Evolutionary conservation across 2,888 invertebrate species (phyloP).

Genomic region (Prosopocoilus inquinatus): DNA sequence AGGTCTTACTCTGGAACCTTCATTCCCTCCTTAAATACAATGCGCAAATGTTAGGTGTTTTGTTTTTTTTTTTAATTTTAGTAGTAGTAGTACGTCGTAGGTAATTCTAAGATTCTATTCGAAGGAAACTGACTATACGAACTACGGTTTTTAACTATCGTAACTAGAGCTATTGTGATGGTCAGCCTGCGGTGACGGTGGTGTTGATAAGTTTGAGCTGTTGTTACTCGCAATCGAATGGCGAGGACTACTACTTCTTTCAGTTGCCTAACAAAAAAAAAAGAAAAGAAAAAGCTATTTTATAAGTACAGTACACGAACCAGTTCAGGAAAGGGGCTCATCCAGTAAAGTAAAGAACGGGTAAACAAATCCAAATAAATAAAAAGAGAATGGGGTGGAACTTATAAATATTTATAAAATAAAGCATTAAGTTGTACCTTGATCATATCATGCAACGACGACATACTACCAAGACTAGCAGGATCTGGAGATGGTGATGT

Average conservation of each 20-base stretch:
- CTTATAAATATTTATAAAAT: too few species aligned
- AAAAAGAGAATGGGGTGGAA: too few species aligned
- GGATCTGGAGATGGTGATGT: conserved; percentile 54
- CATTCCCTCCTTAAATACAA: too few species aligned
- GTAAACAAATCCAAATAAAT: too few species aligned
- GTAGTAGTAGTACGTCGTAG: background rate
- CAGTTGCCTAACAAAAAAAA: conserved; percentile 40
- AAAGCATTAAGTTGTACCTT: conserved; percentile 60
- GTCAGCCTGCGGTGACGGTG: conserved; percentile 67
- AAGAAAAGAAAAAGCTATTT: conserved; percentile 1
- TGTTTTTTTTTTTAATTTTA: background rate
- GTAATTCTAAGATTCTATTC: background rate
- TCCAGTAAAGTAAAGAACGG: too few species aligned
- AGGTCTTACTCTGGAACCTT: background rate
- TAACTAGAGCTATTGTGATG: conserved; percentile 66
- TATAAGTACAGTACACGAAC: background rate
- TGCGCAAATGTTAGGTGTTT: background rate
- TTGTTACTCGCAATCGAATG: conserved; percentile 73
- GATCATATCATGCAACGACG: conserved; percentile 71
- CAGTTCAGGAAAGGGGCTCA: too few species aligned
- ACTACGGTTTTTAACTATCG: conserved; percentile 56
- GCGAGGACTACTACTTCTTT: conserved; percentile 63
- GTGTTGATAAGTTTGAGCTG: conserved; percentile 71
- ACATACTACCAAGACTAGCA: conserved; percentile 74
- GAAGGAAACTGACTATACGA: conserved; percentile 5